Evolutionary conservation across 2,888 invertebrate species (phyloP).

Genomic region (Scelioninae gen. 1): DNA sequence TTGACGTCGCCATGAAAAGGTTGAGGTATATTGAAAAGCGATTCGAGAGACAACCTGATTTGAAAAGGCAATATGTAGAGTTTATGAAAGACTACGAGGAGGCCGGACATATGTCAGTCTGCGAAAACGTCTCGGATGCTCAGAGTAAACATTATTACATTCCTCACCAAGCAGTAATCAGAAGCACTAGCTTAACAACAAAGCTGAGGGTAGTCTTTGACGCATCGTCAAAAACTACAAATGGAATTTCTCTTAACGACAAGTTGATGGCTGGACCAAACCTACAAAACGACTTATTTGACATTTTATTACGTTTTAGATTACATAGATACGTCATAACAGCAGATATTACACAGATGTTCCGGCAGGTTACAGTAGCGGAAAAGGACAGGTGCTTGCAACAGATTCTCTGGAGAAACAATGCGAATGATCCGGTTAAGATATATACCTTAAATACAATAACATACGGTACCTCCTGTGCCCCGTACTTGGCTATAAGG

Average conservation of each 20-base stretch:
- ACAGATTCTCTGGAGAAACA: conserved; percentile 40
- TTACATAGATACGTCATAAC: conserved; percentile 36
- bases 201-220: conserved; percentile 15
- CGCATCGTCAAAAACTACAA: conserved; percentile 1
- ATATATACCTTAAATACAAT: conserved; percentile 43
- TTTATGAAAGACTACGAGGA: conserved; percentile 61
- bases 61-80: conserved; percentile 42
- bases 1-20: not conserved
- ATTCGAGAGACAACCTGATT: conserved; percentile 20
- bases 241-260: conserved; percentile 38
- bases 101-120: conserved; percentile 52
- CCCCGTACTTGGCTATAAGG: conserved; percentile 38
- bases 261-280: conserved; percentile 38
- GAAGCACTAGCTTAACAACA: conserved; percentile 4
- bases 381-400: conserved; percentile 29
- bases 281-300: conserved; percentile 17
- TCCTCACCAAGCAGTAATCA: conserved; percentile 34
- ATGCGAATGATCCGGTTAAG: conserved; percentile 9
- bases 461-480: conserved; percentile 34
- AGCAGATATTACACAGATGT: conserved; percentile 34
- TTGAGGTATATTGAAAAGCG: conserved; percentile 9
- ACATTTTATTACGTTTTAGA: conserved; percentile 39
- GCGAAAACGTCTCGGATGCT: not conserved
- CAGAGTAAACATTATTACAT: conserved; percentile 18
- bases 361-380: conserved; percentile 24